Percentiles rank a stretch among this genome's conserved stretches.
Evolutionary conservation across 2,797 vertebrate genomes (phyloP).

Genomic region (Chloroceryle inda): DNA sequence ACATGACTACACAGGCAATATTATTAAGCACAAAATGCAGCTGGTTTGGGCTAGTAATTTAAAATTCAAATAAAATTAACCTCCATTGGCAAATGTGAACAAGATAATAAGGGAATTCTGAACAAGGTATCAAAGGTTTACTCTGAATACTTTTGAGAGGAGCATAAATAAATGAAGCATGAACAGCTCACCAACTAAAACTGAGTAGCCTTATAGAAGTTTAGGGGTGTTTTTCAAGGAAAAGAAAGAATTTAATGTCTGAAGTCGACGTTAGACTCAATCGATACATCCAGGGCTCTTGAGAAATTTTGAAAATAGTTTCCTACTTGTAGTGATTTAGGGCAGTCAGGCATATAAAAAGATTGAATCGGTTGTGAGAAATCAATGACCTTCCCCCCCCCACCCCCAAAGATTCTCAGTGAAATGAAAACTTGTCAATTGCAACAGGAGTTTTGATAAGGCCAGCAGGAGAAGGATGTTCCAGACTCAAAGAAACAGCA

Average conservation of each 20-base stretch:
- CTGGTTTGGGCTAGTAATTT: background rate
- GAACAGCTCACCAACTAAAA: background rate
- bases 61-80: background rate
- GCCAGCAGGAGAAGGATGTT: slow-evolving; percentile 53
- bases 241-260: slow-evolving; percentile 62
- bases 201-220: background rate
- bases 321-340: slow-evolving; percentile 75
- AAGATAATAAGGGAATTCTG: background rate
- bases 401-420: background rate
- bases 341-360: slow-evolving; percentile 69
- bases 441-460: slow-evolving; percentile 56
- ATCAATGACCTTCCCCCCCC: slow-evolving; percentile 36
- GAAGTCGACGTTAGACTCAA: slow-evolving; percentile 61
- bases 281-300: slow-evolving; percentile 63
- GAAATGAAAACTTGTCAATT: slow-evolving; percentile 70
- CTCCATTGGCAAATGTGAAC: background rate
- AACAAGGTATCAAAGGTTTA: background rate
- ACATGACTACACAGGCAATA: background rate
- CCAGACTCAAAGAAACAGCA: background rate
- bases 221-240: background rate
- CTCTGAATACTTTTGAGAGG: background rate
- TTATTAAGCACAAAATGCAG: background rate
- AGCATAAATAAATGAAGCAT: background rate
- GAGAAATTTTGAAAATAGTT: slow-evolving; percentile 75
- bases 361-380: slow-evolving; percentile 58